These are phyloP conservation scores for Mesochorus sp. DNA, from an alignment of 2,888 invertebrate species.

Conservation along the genomic window DNA sequence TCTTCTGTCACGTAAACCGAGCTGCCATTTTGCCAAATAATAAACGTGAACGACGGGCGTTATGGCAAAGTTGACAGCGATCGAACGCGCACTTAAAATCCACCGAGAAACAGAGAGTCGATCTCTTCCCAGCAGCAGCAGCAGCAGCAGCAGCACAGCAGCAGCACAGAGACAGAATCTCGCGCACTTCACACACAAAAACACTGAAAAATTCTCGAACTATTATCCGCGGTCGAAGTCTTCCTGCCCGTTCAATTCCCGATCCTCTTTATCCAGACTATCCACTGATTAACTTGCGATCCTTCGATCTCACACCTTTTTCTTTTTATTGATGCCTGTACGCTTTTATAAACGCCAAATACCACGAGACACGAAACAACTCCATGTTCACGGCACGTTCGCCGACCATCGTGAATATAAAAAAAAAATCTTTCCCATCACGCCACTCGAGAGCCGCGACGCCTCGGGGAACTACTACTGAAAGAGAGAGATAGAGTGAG, in stretches of 20 bases:
- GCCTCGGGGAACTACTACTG: neutral
- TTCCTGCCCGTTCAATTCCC: no score
- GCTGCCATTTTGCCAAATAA: neutral
- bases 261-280: no score
- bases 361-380: conserved; percentile 69
- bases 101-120: conserved; percentile 41
- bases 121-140: conserved; percentile 46
- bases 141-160: conserved; percentile 56
- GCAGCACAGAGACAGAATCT: conserved; percentile 54
- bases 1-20: neutral
- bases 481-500: conserved; percentile 1
- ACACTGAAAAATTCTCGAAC: conserved; percentile 28
- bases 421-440: conserved; percentile 41
- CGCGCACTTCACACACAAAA: conserved; percentile 39
- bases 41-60: neutral
- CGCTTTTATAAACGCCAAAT: conserved; percentile 67
- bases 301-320: conserved; percentile 33
- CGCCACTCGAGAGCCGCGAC: conserved; percentile 30
- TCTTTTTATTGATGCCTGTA: conserved; percentile 31
- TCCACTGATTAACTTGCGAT: conserved; percentile 4
- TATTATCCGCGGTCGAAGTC: neutral
- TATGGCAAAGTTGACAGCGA: conserved; percentile 47
- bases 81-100: conserved; percentile 53
- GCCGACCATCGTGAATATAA: conserved; percentile 77
- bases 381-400: conserved; percentile 75